Conservation (phyloP, 35 echinoderm and acorn worm species). For the Chiridota heheva region DNA sequence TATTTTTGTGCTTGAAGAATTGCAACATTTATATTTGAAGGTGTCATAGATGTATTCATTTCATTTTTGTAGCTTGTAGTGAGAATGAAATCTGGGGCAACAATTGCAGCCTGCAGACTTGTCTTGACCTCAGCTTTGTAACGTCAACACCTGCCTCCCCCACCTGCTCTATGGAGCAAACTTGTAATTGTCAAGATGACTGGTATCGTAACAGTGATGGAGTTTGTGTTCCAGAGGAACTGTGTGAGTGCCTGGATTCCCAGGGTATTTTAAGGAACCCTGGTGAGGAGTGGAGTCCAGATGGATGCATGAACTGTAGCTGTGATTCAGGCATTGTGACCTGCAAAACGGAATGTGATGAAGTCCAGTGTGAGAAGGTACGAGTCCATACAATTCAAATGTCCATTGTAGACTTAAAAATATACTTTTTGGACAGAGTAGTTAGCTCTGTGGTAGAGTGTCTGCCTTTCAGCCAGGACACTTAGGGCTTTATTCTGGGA, state of each 20-base stretch:
- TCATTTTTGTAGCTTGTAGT: constrained; percentile 32
- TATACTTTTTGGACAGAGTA: neutral
- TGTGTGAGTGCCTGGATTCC: constrained; percentile 63
- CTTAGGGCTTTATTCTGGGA: neutral
- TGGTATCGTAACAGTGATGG: constrained; percentile 53
- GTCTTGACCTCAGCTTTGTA: constrained; percentile 31
- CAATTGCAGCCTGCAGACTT: constrained; percentile 48
- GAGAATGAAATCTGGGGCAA: constrained; percentile 67
- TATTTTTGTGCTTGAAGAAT: too few species aligned
- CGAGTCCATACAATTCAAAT: neutral
- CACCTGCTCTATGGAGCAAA: neutral
- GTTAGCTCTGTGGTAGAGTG: too few species aligned
- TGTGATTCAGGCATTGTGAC: constrained; percentile 53
- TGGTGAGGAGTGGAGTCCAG: constrained; percentile 40
- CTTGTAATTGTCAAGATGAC: constrained; percentile 56
- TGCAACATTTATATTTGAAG: neutral
- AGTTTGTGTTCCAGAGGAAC: constrained; percentile 43
- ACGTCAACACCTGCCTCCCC: neutral
- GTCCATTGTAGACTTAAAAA: neutral
- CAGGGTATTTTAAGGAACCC: constrained; percentile 27
- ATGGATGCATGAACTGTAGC: constrained; percentile 61
- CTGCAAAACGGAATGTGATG: constrained; percentile 58
- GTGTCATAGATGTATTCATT: constrained; percentile 1
- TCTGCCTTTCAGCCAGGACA: neutral
- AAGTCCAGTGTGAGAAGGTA: constrained; percentile 61